A percentile compares a stretch with the other conserved stretches of the same genome.
These are phyloP conservation scores for Trissolcus brochymenae DNA, from an alignment of 2,888 invertebrate species.

Conservation along the genomic window DNA sequence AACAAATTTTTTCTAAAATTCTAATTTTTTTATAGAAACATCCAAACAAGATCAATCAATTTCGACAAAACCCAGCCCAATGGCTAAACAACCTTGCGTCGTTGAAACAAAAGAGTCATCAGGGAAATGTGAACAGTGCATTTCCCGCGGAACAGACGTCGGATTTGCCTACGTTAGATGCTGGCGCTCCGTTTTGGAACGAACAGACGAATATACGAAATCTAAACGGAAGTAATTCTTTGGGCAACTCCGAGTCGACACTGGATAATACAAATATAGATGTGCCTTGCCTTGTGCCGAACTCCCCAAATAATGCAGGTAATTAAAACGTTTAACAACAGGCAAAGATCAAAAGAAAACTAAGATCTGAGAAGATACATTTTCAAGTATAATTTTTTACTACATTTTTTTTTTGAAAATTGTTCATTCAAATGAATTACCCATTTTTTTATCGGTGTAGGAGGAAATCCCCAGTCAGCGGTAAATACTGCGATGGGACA, in stretches of 20 bases:
- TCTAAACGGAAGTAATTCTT: slow-evolving; percentile 73
- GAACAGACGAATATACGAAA: slow-evolving; percentile 73
- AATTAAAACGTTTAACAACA: not conserved
- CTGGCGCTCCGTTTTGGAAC: slow-evolving; percentile 74
- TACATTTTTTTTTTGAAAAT: not conserved
- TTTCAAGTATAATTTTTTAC: not conserved
- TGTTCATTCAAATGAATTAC: not conserved
- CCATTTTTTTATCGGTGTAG: slow-evolving; percentile 20
- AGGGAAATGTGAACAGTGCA: slow-evolving; percentile 76
- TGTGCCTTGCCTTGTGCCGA: slow-evolving; percentile 76
- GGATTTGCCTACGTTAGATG: slow-evolving; percentile 72
- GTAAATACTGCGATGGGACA: slow-evolving; percentile 73
- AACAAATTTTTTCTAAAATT: too few relatives aligned
- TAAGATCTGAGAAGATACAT: not conserved
- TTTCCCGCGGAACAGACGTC: slow-evolving; percentile 74
- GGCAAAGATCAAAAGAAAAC: not conserved
- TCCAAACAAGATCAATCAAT: slow-evolving; percentile 91
- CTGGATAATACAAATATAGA: slow-evolving; percentile 75
- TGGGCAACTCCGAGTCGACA: slow-evolving; percentile 74
- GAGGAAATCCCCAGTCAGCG: slow-evolving; percentile 72
- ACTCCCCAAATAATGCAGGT: slow-evolving; percentile 74
- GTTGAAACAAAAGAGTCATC: slow-evolving; percentile 83
- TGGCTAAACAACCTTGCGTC: slow-evolving; percentile 88
- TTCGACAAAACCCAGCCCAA: slow-evolving; percentile 89
- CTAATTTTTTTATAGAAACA: slow-evolving; percentile 83